Evolutionary conservation across 2,797 vertebrate species (phyloP), one percentile per base, ranked within the genome.

Genomic region (Gallirallus australis): DNA sequence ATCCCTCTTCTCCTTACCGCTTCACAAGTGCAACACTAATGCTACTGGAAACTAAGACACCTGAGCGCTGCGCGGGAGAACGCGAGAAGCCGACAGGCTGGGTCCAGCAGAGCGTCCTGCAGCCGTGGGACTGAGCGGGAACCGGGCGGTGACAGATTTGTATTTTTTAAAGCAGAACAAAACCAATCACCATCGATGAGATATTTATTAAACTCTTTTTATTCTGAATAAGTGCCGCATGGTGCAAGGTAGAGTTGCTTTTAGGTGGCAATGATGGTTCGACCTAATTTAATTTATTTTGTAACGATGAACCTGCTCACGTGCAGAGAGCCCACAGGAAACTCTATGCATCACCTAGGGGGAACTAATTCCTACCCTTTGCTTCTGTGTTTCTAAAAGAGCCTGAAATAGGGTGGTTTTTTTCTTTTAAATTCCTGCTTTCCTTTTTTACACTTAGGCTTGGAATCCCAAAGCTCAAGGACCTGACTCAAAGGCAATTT

Each of bases 11-110:
- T 70, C 91, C 96, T 94, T 64, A 25, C 77, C 40, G 80, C 96
- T 96, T 94, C 95, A 89, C 95, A 94, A 96, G 94, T 94, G 95
- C 96, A 92, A 95, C 96, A 75, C 91, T 70, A 90, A 96, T 48
- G 90, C 91, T 31, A 68, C 85, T 48, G 95, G 30, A 50, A 64
- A 56, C 84, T 8, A 16, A 91, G 86, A 73, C n/a, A 87, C 6
- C 83, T 15, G 13, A 86, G 94, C 90, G 14, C 77, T 8, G 47
- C 2, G 69, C 8, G 7, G 18, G 28, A 50, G 90, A 69, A 47
- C 31, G n/a, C 1, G 7, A 42, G 57, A 39, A 54, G 68, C 42
- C 53, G 27, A n/a, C 10, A 7, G 4, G 24, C 82, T 91, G 1
- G 42, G 71, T 50, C 59, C 11, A 39, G 89, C 52, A 12, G 77